Evolutionary conservation across 2,113 vertebrate genomes (phyloP).

Genomic region (Sturnus vulgaris): DNA sequence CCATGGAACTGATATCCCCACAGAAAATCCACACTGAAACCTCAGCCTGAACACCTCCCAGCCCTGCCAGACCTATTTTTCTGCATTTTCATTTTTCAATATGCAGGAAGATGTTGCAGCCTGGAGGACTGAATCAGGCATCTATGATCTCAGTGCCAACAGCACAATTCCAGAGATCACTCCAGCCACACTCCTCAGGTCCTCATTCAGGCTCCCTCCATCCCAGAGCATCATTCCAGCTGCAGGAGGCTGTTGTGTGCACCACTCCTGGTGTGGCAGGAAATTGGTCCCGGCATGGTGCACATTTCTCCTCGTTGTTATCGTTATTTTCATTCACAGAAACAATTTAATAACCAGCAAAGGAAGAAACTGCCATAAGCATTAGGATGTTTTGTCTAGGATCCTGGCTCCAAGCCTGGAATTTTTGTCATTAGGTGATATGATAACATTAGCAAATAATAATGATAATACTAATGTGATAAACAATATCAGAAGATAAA

Average conservation of each 20-base stretch:
- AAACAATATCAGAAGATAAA: slow-evolving; percentile 18
- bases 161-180: not conserved
- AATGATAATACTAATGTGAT: not conserved
- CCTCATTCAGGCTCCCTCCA: not conserved
- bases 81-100: not conserved
- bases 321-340: slow-evolving; percentile 21
- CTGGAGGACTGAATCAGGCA: not conserved
- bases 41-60: not conserved
- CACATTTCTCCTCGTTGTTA: not conserved
- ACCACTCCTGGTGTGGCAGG: not conserved
- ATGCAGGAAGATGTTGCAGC: not conserved
- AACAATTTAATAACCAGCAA: slow-evolving; percentile 33
- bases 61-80: not conserved
- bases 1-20: not conserved
- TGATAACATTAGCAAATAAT: slow-evolving; percentile 22
- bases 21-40: not conserved
- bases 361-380: slow-evolving; percentile 28
- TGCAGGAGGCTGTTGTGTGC: not conserved
- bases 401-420: slow-evolving; percentile 1
- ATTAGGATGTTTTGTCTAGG: slow-evolving; percentile 28
- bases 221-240: not conserved
- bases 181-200: not conserved
- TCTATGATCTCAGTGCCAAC: not conserved
- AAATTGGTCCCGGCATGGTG: slow-evolving; percentile 16
- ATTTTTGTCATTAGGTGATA: slow-evolving; percentile 10